phyloP scores from a whole-genome alignment of 2,888 invertebrate genomes.

The Morinoia aosen region DNA sequence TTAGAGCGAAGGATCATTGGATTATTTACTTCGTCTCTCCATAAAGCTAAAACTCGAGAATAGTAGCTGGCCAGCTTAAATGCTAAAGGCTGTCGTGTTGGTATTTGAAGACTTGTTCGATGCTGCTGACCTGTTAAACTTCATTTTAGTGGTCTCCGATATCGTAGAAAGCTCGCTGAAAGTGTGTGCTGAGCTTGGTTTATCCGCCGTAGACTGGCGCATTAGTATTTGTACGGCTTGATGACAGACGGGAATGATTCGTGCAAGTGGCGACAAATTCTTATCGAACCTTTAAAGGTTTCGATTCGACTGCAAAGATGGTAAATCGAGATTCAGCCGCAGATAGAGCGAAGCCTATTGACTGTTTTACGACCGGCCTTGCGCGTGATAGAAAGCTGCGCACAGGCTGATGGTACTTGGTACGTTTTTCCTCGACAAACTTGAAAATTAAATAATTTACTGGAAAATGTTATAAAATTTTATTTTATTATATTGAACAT shows the following conservation, averaged over 20 bases:
- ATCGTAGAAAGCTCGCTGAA: neutral
- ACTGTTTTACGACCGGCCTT: neutral
- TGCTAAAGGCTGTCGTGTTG: conserved; percentile 25
- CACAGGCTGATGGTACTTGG: neutral
- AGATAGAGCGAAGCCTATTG: neutral
- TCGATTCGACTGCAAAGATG: neutral
- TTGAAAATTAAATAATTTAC: neutral
- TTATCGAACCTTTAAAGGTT: neutral
- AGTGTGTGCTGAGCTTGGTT: neutral
- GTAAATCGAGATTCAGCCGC: neutral
- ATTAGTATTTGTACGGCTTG: conserved; percentile 15
- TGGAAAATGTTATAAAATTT: neutral
- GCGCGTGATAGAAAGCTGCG: neutral
- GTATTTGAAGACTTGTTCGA: neutral
- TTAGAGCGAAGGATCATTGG: conserved; percentile 22
- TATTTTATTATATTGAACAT: no score
- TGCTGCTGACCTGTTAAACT: neutral
- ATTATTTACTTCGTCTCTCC: conserved; percentile 42
- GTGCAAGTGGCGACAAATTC: neutral
- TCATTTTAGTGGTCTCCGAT: conserved; percentile 17
- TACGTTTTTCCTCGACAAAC: neutral
- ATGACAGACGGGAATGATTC: neutral
- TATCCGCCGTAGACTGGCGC: neutral
- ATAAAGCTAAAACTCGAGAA: conserved; percentile 35
- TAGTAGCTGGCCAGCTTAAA: neutral